A percentile compares a stretch with the other conserved stretches of the same genome.
These are phyloP conservation scores for Microplitis manilae DNA, from an alignment of 2,888 invertebrate species.

Conservation along the genomic window DNA sequence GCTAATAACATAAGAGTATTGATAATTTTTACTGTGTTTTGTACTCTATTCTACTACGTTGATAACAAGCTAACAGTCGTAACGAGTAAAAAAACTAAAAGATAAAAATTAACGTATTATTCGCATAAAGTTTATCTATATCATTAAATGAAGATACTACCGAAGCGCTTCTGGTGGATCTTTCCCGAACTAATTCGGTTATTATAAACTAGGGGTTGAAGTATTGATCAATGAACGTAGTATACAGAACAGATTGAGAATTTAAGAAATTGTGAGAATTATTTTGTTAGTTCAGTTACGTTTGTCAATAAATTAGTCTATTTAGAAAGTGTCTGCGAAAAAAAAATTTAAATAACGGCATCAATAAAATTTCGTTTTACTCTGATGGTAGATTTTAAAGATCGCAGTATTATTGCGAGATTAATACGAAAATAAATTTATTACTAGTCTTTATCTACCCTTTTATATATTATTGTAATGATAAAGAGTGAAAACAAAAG, in stretches of 20 bases:
- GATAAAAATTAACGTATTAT: too few relatives aligned
- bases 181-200: neutral
- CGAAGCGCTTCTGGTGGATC: neutral
- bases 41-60: too few relatives aligned
- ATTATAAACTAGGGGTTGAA: conserved; percentile 21
- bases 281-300: neutral
- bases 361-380: neutral
- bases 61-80: too few relatives aligned
- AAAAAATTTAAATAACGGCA: neutral
- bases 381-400: neutral
- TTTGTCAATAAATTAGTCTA: neutral
- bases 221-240: conserved; percentile 31
- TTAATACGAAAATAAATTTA: too few relatives aligned
- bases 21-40: too few relatives aligned
- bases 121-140: too few relatives aligned
- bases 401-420: too few relatives aligned
- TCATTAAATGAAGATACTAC: neutral
- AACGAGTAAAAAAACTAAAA: too few relatives aligned
- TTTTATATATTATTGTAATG: too few relatives aligned
- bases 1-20: too few relatives aligned
- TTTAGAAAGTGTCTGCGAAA: neutral
- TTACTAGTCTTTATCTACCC: too few relatives aligned
- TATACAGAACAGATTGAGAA: conserved; percentile 12
- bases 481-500: too few relatives aligned
- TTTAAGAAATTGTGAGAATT: conserved; percentile 3